Conservation (phyloP, 2,113 vertebrate species). For the Takifugu flavidus region DNA sequence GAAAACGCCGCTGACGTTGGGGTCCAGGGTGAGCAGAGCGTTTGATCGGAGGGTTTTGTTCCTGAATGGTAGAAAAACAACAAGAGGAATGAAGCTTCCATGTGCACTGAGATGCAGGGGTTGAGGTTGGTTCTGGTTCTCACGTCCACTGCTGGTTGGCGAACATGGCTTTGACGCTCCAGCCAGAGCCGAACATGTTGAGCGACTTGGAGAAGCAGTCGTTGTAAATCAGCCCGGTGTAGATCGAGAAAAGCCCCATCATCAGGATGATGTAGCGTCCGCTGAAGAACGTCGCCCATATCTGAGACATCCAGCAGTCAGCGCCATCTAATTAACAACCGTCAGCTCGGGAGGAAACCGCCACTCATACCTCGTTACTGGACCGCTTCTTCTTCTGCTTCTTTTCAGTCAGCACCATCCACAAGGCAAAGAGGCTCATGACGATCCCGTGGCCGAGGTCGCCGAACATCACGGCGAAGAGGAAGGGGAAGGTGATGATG, state of each 20-base stretch:
- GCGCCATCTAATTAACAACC: background rate
- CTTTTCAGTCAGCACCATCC: constrained; percentile 92
- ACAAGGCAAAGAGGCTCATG: constrained; percentile 87
- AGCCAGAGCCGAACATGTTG: constrained; percentile 94
- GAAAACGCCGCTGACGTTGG: constrained; percentile 88
- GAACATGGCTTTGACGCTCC: constrained; percentile 92
- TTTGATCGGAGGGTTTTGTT: constrained; percentile 75
- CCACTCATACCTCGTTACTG: constrained; percentile 81
- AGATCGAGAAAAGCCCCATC: constrained; percentile 95
- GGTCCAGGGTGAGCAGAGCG: constrained; percentile 81
- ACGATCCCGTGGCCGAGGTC: constrained; percentile 89
- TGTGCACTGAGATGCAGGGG: background rate
- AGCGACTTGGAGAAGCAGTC: constrained; percentile 97
- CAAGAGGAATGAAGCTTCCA: background rate
- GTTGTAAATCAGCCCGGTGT: constrained; percentile 97
- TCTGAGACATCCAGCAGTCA: constrained; percentile 70
- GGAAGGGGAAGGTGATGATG: constrained; percentile 95
- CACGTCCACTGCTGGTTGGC: constrained; percentile 88
- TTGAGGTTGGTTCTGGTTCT: constrained; percentile 46
- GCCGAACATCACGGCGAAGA: constrained; percentile 98
- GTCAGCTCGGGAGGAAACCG: background rate
- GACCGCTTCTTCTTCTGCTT: constrained; percentile 78
- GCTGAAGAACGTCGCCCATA: constrained; percentile 89
- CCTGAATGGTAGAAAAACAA: constrained; percentile 40
- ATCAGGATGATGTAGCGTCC: constrained; percentile 94